phyloP scores from a whole-genome alignment of 2,113 vertebrate genomes.

The Nipponia nippon region DNA sequence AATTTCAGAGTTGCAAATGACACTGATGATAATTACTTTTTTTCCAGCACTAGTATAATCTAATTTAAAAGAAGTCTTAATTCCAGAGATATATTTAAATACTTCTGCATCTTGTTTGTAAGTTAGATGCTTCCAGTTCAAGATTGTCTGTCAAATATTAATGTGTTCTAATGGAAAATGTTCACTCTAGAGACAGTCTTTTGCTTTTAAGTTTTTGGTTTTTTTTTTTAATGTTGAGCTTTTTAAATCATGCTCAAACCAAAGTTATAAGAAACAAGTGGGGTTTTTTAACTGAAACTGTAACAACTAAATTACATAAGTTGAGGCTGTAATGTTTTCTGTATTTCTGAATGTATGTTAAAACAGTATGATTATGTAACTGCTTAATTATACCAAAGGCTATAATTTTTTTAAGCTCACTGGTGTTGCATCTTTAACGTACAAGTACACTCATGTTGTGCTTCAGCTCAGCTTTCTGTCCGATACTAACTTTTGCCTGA shows the following conservation, averaged over 20 bases:
- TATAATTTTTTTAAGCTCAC: not conserved
- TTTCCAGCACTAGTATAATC: not conserved
- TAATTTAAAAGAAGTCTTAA: not conserved
- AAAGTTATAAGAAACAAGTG: slow-evolving; percentile 12
- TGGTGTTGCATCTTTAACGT: not conserved
- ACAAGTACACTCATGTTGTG: not conserved
- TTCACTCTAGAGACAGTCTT: slow-evolving; percentile 64
- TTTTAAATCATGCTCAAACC: not conserved
- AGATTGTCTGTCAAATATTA: slow-evolving; percentile 76
- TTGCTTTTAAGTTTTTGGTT: slow-evolving; percentile 50
- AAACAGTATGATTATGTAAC: not conserved
- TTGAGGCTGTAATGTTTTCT: not conserved
- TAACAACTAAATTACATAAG: not conserved
- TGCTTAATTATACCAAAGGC: not conserved
- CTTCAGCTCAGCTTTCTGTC: not conserved
- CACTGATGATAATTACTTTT: not conserved
- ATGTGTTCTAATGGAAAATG: slow-evolving; percentile 76
- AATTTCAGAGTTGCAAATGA: not conserved
- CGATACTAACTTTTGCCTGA: not conserved
- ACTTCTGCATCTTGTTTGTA: slow-evolving; percentile 55
- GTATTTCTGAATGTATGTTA: not conserved
- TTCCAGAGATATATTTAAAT: slow-evolving; percentile 32
- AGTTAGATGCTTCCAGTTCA: slow-evolving; percentile 51
- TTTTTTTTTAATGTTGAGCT: slow-evolving; percentile 37
- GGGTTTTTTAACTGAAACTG: not conserved